A percentile compares a stretch with the other conserved stretches of the same genome.
phyloP scores from a whole-genome alignment of 2,888 invertebrate species.

The Dichetophora obliterata region DNA sequence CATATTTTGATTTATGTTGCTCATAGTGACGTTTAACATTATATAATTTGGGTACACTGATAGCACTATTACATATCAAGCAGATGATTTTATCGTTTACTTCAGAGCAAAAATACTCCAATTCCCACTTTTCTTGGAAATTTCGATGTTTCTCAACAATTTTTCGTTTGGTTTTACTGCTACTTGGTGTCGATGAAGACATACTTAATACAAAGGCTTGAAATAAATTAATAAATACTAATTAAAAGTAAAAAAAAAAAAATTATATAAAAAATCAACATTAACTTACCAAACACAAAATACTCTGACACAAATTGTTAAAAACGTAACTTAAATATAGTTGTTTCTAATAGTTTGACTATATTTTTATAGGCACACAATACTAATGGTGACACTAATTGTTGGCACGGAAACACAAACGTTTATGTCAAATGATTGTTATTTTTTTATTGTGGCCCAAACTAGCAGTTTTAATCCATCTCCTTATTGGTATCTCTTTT shows the following conservation, averaged over 20 bases:
- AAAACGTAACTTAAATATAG: too few species aligned
- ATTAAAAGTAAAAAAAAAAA: background rate
- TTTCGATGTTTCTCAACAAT: constrained; percentile 34
- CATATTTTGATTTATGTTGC: constrained; percentile 50
- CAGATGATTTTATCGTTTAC: constrained; percentile 40
- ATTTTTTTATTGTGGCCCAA: too few species aligned
- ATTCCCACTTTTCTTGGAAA: constrained; percentile 18
- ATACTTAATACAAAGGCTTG: background rate
- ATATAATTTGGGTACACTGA: constrained; percentile 47
- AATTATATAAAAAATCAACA: background rate
- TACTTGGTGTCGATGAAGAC: constrained; percentile 32
- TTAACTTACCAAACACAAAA: background rate
- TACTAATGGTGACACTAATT: too few species aligned
- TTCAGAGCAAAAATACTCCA: constrained; percentile 41
- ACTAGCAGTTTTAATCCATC: too few species aligned
- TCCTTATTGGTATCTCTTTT: too few species aligned
- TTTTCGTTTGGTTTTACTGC: constrained; percentile 21
- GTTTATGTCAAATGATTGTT: too few species aligned
- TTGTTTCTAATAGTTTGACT: too few species aligned
- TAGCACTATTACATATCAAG: constrained; percentile 40
- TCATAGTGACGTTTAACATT: constrained; percentile 48
- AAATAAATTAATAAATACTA: background rate
- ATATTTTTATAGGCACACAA: too few species aligned
- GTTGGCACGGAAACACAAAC: too few species aligned
- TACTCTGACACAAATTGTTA: too few species aligned